These are phyloP conservation scores for Leptobrachium leishanense DNA, from an alignment of 2,113 vertebrate genomes.

Conservation along the genomic window DNA sequence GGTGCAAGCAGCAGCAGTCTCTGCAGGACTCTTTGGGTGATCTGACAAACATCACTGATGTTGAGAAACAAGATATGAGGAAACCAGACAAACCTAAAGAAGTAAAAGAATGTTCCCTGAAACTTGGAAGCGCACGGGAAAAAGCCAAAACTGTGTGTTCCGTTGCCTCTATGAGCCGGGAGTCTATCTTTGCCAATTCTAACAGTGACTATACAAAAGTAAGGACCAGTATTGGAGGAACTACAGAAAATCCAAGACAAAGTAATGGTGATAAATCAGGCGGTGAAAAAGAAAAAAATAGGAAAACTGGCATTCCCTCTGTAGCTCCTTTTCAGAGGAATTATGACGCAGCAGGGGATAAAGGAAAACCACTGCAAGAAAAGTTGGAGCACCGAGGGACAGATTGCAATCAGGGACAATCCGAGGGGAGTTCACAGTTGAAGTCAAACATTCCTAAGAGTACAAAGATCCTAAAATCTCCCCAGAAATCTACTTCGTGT, in stretches of 20 bases:
- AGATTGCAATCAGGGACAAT: background rate
- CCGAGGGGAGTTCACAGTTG: slow-evolving; percentile 2
- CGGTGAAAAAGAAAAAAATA: background rate
- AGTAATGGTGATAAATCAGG: background rate
- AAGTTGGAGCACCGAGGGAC: background rate
- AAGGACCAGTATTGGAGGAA: background rate
- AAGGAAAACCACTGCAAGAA: background rate
- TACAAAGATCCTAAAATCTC: slow-evolving; percentile 30
- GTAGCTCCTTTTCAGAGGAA: background rate
- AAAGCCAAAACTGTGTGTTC: background rate
- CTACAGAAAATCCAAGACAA: background rate
- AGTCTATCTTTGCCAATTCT: background rate
- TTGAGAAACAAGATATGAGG: slow-evolving; percentile 35
- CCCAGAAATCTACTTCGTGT: slow-evolving; percentile 28
- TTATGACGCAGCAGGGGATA: background rate
- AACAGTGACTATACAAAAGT: background rate
- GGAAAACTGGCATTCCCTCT: background rate
- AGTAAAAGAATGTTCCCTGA: background rate
- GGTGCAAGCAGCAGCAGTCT: slow-evolving; percentile 34
- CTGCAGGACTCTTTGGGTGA: slow-evolving; percentile 34
- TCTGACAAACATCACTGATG: slow-evolving; percentile 33
- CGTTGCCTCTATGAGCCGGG: background rate
- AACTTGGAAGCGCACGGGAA: background rate
- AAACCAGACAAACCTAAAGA: slow-evolving; percentile 1
- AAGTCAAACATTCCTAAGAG: slow-evolving; percentile 5